These are phyloP conservation scores for Limnephilus auricula DNA, from an alignment of 2,888 invertebrate genomes.

Conservation along the genomic window DNA sequence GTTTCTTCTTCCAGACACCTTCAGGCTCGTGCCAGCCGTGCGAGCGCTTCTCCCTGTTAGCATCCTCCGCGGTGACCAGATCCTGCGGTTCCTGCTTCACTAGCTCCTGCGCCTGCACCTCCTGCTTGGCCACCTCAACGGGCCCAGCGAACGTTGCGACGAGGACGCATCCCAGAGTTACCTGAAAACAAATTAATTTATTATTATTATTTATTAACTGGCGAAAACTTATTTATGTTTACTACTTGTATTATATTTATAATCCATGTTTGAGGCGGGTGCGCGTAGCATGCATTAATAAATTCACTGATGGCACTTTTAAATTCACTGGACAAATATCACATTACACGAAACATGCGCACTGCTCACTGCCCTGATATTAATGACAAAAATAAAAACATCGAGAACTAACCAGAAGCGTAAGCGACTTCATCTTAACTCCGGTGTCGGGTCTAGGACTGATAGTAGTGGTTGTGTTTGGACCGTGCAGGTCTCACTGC, in stretches of 20 bases:
- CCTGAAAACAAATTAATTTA: conserved; percentile 70
- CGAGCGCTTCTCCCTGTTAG: conserved; percentile 78
- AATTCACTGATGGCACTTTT: neutral
- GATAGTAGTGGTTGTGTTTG: conserved; percentile 34
- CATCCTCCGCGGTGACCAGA: conserved; percentile 68
- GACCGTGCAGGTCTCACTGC: conserved; percentile 59
- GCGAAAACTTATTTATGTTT: neutral
- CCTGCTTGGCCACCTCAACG: conserved; percentile 71
- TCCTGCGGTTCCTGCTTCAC: conserved; percentile 54
- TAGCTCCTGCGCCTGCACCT: conserved; percentile 67
- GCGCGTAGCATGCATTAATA: neutral
- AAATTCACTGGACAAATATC: conserved; percentile 7
- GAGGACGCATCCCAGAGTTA: conserved; percentile 79
- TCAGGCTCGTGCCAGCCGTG: conserved; percentile 78
- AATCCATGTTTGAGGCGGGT: neutral
- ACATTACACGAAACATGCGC: neutral
- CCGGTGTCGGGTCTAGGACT: conserved; percentile 34
- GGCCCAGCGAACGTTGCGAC: conserved; percentile 72
- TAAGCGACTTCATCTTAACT: conserved; percentile 72
- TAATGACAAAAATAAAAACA: conserved; percentile 10
- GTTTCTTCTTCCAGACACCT: conserved; percentile 89
- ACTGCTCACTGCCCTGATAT: conserved; percentile 29
- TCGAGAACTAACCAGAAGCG: conserved; percentile 72
- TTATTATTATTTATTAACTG: neutral
- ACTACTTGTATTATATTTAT: neutral